These are phyloP conservation scores for Alfaro cultratus DNA, from an alignment of 2,797 vertebrate species.

Conservation along the genomic window DNA sequence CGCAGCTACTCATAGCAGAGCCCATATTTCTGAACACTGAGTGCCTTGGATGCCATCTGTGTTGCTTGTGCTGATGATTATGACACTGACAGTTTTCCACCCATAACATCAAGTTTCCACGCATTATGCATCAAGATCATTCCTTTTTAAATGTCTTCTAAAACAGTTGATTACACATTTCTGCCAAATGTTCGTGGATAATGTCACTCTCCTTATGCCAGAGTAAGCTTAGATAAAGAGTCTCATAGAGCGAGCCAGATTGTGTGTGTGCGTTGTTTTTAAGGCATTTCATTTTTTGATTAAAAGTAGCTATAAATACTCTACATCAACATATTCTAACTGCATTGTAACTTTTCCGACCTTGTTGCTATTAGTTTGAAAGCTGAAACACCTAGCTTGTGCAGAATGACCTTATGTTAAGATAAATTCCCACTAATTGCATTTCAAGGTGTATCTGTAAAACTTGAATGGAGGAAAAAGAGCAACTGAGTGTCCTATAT, in stretches of 20 bases:
- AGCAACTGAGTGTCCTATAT: conserved; percentile 30
- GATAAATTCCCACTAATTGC: conserved; percentile 51
- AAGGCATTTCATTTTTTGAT: not conserved
- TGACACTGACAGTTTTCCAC: conserved; percentile 56
- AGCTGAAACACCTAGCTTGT: conserved; percentile 17
- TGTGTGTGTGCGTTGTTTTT: not conserved
- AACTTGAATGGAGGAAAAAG: conserved; percentile 24
- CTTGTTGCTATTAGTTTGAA: conserved; percentile 31
- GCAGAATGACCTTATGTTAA: conserved; percentile 39
- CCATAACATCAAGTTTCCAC: conserved; percentile 46
- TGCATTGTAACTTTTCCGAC: conserved; percentile 8
- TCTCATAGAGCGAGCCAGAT: not conserved
- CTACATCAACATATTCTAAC: not conserved
- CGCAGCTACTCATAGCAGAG: conserved; percentile 27
- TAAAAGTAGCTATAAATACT: not conserved
- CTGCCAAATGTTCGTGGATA: conserved; percentile 29
- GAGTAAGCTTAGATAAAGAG: conserved; percentile 18
- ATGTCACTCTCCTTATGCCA: conserved; percentile 30
- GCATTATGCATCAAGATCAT: conserved; percentile 41
- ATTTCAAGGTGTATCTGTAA: conserved; percentile 46
- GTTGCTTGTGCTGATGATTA: conserved; percentile 57
- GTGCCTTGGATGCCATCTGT: conserved; percentile 59
- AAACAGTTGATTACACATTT: conserved; percentile 34
- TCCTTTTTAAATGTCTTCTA: conserved; percentile 53
- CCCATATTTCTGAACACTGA: conserved; percentile 48